Evolutionary conservation across 2,113 vertebrate genomes (phyloP), one percentile per base, ranked within the genome.

Genomic region (Gopherus flavomarginatus): DNA sequence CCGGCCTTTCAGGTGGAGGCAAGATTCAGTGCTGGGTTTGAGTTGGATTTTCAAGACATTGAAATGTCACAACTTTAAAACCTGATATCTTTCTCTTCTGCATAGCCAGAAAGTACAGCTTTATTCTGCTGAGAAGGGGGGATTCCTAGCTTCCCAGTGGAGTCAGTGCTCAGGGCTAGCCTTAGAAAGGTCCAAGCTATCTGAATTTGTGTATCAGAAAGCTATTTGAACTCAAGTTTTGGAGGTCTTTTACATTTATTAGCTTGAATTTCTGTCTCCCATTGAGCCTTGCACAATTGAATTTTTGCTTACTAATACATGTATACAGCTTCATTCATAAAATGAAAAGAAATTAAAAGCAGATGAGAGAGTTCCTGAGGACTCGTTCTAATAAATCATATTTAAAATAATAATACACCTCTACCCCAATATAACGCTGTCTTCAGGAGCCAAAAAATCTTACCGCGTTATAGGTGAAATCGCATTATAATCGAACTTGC

Each of bases 41-140:
- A 93, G 92, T 54, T 92, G 87, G 82, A 87, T 93, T 93, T 91
- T 95, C 92, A 57, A 94, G 81, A 87, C 65, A 50, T 69, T 75
- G 84, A 97, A 97, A 97, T 96, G 91, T 97, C 95, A 97, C 86
- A 89, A 83, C 90, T 96, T 96, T 96, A 96, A 97, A 97, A 85
- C 83, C 78, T 94, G 31, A 75, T 2, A 1, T 95, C 95, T 94
- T 91, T 83, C 24, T 93, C 86, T 86, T 82, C 77, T 89, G 1
- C 87, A 24, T 86, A 91, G 82, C 89, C 88, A 86, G 91, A 96
- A 97, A 94, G n/a, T 77, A 57, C 53, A 92, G 57, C 85, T 96
- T 88, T 95, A 95, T 96, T 97, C 96, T 82, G 69, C 91, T 83
- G 94, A 94, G 94, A 93, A 91, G 85, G 84, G 82, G 89, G 91